phyloP scores from a whole-genome alignment of 2,797 vertebrate species.

The Gouania willdenowi region DNA sequence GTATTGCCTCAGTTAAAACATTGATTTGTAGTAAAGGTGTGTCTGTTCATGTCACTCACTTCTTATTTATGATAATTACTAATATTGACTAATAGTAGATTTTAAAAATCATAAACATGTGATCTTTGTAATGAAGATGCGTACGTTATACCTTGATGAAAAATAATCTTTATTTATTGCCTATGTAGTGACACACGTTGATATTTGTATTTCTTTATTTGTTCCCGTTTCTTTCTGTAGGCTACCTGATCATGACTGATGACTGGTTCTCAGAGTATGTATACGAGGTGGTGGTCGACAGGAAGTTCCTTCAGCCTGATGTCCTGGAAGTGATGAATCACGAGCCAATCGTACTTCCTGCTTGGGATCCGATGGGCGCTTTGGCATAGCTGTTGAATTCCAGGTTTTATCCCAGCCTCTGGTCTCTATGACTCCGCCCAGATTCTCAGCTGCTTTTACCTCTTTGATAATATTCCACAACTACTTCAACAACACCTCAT shows the following conservation, averaged over 20 bases:
- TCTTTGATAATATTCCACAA: slow-evolving; percentile 25
- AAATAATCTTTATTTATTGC: too few relatives aligned
- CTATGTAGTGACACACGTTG: too few relatives aligned
- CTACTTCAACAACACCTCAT: slow-evolving; percentile 39
- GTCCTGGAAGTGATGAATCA: slow-evolving; percentile 87
- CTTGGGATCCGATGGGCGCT: slow-evolving; percentile 98
- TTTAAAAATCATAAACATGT: too few relatives aligned
- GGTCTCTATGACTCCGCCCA: slow-evolving; percentile 61
- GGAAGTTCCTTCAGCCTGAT: slow-evolving; percentile 79
- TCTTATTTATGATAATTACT: too few relatives aligned
- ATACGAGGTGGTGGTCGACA: slow-evolving; percentile 96
- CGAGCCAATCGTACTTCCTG: slow-evolving; percentile 87
- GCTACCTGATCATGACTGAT: slow-evolving; percentile 97
- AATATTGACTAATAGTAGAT: too few relatives aligned
- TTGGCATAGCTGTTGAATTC: slow-evolving; percentile 77
- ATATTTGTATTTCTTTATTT: too few relatives aligned
- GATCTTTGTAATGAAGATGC: too few relatives aligned
- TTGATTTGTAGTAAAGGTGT: too few relatives aligned
- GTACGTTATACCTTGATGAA: too few relatives aligned
- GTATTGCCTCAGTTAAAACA: too few relatives aligned
- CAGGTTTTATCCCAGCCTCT: slow-evolving; percentile 45
- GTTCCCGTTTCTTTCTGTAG: slow-evolving; percentile 71
- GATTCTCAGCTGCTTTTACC: slow-evolving; percentile 60
- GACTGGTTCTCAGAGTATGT: slow-evolving; percentile 98
- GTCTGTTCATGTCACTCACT: too few relatives aligned